A percentile compares a stretch with the other conserved stretches of the same genome.
phyloP scores from a whole-genome alignment of 1,140 invertebrate species.

The Bombus pascuorum region DNA sequence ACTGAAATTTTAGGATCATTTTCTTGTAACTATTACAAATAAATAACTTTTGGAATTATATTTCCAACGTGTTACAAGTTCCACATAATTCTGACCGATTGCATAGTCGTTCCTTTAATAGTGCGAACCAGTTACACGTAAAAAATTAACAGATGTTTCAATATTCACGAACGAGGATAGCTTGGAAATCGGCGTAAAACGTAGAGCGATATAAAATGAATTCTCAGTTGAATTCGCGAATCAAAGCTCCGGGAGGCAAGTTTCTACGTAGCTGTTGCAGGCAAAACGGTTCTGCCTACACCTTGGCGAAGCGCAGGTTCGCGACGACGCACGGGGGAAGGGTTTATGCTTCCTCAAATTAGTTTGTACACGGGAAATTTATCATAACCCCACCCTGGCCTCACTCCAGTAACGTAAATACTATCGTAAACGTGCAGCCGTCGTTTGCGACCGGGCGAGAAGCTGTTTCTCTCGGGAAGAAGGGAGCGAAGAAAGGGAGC shows the following conservation, averaged over 20 bases:
- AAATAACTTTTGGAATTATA: too few relatives aligned
- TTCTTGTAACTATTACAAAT: too few relatives aligned
- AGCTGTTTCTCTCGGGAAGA: constrained; percentile 29
- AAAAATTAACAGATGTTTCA: background rate
- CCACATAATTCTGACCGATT: background rate
- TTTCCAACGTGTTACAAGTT: background rate
- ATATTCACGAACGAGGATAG: background rate
- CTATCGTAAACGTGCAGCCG: constrained; percentile 62
- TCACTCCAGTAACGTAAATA: constrained; percentile 58
- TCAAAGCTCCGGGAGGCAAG: background rate
- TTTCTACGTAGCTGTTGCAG: too few relatives aligned
- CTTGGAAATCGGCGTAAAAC: background rate
- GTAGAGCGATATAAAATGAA: constrained; percentile 37
- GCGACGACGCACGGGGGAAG: constrained; percentile 8
- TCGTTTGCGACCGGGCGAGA: constrained; percentile 34
- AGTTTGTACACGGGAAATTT: constrained; percentile 67
- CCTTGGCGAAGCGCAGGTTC: background rate
- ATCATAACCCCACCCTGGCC: constrained; percentile 56
- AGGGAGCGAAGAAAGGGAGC: constrained; percentile 31
- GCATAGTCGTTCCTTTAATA: too few relatives aligned
- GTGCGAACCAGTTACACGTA: background rate
- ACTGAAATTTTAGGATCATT: too few relatives aligned
- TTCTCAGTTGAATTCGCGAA: constrained; percentile 17
- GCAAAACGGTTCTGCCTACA: background rate
- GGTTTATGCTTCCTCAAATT: constrained; percentile 61